Evolutionary conservation across 2,888 invertebrate genomes (phyloP), one percentile per base, ranked within the genome.

Genomic region (Sphaerophoria taeniata): DNA sequence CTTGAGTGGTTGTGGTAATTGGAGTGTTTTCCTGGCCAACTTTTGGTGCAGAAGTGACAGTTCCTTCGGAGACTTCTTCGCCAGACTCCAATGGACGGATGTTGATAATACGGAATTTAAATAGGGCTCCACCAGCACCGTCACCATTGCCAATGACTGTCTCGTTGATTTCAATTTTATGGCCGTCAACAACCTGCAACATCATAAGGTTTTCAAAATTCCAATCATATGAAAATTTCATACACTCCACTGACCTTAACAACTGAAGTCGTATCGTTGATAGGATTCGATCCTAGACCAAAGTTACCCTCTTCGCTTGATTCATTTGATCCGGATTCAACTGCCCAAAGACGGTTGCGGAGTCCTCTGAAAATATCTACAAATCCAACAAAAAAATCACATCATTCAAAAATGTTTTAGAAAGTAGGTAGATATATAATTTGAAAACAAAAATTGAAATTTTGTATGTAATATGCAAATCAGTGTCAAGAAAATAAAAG

Each of bases 161-260:
- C 88, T 94, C 93, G 88, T 94, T 94, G 75, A 94, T 91, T 87
- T 93, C 94, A 79, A 94, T 92, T 69, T 93, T 91, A 88, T 94
- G 93, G 39, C 93, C 93, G 88, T 93, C 91, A 88, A 94, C 92
- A 73, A 93, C 88, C 94, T 94, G 24, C 39, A 61, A 61, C n/a
- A 3, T 43, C 0, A 39, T 7, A 39, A 43, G 43, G 24, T 24
- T 24, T 24, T 24, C 24, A 24, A 24, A 24, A 24, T 24, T 24
- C 24, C 1, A 24, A 24, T 24, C 24, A 24, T 24, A 24, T 24
- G 16, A 31, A 58, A 31, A 4, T 56, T 24, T 24, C 24, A 24
- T 24, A 24, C 24, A 24, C 24, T 24, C 24, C 24, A 79, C 87
- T 87, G 76, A 92, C 92, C 91, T 92, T 92, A 47, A 92, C 90